A percentile compares a stretch with the other conserved stretches of the same genome.
These are phyloP conservation scores for Leptopilina drosophilae DNA, from an alignment of 2,888 invertebrate species.

Conservation along the genomic window DNA sequence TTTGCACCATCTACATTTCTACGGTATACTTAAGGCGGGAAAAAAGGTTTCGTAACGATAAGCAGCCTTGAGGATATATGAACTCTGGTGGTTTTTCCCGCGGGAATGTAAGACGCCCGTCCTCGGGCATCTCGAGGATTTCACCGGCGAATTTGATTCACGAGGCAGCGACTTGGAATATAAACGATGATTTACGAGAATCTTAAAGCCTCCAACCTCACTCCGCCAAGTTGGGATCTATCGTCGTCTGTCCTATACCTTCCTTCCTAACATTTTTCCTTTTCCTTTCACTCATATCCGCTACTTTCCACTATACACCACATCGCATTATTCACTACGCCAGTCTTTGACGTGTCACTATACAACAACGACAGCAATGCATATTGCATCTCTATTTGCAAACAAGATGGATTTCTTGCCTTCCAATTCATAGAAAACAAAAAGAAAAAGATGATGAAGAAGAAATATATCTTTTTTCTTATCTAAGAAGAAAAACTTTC, in stretches of 20 bases:
- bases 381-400: conserved; percentile 17
- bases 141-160: conserved; percentile 64
- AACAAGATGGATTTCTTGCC: conserved; percentile 11
- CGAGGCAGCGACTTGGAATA: conserved; percentile 64
- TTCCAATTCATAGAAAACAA: not conserved
- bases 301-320: conserved; percentile 12
- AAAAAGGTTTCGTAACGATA: conserved; percentile 54
- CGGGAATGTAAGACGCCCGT: conserved; percentile 55
- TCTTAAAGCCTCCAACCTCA: conserved; percentile 52
- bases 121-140: conserved; percentile 55
- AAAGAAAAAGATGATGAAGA: not conserved
- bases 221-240: conserved; percentile 52
- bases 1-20: conserved; percentile 32
- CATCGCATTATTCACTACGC: conserved; percentile 27
- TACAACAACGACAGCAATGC: conserved; percentile 12
- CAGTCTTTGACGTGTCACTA: conserved; percentile 23
- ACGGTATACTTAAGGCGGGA: conserved; percentile 35
- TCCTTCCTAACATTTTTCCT: conserved; percentile 46
- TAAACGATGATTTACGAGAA: conserved; percentile 66
- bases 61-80: conserved; percentile 56
- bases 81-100: conserved; percentile 48
- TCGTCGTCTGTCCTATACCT: conserved; percentile 47
- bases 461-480: not conserved
- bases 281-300: conserved; percentile 40
- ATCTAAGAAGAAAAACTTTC: no score